Evolutionary conservation across 2,113 vertebrate genomes (phyloP), one percentile per base, ranked within the genome.

Genomic region (Thermophis baileyi): DNA sequence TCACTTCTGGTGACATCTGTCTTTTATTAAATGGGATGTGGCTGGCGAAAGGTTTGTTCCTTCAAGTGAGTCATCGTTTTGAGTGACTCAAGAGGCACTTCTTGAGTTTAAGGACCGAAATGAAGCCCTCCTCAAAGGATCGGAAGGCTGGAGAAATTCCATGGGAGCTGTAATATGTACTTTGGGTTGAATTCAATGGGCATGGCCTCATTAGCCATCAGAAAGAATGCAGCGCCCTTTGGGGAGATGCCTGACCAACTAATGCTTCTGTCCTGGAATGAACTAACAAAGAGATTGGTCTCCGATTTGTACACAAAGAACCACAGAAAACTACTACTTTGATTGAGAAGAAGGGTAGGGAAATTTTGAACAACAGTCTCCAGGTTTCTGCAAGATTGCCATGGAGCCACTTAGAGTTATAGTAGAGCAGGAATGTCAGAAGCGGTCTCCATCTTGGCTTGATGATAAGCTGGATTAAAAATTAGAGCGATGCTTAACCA

Each of bases 271-370:
- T 25, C 87, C 50, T 92, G 16, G 54, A 46, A 24, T n/a, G 40
- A 47, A 25, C 40, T 85, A 44, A 49, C 54, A n/a, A 89, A 55
- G 4, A 22, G 12, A 27, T 22, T 5, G 20, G 10, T 69, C 22
- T 92, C 40, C 1, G 20, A 50, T 69, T 6, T 35, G 27, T 57
- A 8, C n/a, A 81, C 14, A 35, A 35, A 35, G 74, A 92, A 81
- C 50, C 18, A 55, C 89, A 40, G 69, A 8, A 35, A 94, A 91
- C 91, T 96, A 87, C 90, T 81, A 94, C 92, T 18, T 3, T 54
- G 92, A 94, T 91, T 94, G 95, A 90, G 90, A 95, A 95, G 94
- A 90, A 27, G n/a, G 22, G 1, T 10, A 49, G 60, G 30, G 49
- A 35, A 50, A 5, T 91, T 96, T 46, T 93, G 53, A 1, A 16